Conservation (phyloP, 1,140 invertebrate species). For the Platorchestia sp. region DNA sequence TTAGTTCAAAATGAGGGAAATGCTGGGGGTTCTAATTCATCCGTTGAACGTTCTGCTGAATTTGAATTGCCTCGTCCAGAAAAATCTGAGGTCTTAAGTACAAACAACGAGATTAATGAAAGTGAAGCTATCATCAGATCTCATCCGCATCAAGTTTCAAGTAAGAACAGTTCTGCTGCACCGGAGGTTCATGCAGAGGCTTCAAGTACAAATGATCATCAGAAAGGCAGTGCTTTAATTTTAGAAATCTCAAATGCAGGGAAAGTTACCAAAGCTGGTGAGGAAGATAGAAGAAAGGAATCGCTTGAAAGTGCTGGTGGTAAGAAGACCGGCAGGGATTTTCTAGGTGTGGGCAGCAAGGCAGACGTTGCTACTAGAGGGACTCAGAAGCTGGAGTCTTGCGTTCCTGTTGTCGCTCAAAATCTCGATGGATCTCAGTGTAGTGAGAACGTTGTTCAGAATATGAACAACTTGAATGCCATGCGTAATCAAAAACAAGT, state of each 20-base stretch:
- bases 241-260: not conserved
- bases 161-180: not conserved
- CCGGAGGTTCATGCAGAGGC: not conserved
- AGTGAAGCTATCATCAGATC: not conserved
- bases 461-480: not conserved
- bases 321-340: not conserved
- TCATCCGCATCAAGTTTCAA: not conserved
- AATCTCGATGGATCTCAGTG: constrained; percentile 10
- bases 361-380: too few relatives aligned
- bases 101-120: not conserved
- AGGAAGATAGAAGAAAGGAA: not conserved
- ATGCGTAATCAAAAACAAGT: constrained; percentile 21
- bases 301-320: not conserved
- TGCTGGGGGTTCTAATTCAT: not conserved
- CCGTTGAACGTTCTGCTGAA: not conserved
- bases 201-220: not conserved
- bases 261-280: not conserved
- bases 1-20: not conserved
- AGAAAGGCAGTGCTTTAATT: not conserved
- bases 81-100: not conserved
- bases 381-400: not conserved
- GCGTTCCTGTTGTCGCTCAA: not conserved
- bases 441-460: constrained; percentile 15
- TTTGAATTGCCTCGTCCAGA: not conserved
- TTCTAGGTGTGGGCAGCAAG: not conserved